Evolutionary conservation across 2,888 invertebrate species (phyloP).

Genomic region (Synergus japonicus): DNA sequence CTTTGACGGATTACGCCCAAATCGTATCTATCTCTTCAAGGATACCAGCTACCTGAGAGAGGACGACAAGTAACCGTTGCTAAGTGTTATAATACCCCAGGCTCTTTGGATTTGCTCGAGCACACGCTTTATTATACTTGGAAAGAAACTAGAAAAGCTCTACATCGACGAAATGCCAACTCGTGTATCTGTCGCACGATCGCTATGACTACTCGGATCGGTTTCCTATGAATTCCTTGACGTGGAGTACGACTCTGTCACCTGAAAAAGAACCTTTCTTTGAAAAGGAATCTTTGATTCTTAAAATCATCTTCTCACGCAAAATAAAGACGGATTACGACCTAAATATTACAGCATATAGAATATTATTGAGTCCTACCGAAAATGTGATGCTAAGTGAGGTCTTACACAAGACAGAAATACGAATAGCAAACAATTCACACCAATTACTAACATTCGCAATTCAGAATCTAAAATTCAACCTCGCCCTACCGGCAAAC

Average conservation of each 20-base stretch:
- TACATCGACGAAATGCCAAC: constrained; percentile 51
- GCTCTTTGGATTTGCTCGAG: constrained; percentile 54
- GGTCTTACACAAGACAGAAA: background rate
- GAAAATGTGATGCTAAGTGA: too few relatives aligned
- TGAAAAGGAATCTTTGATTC: constrained; percentile 4
- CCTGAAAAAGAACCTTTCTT: background rate
- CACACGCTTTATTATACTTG: constrained; percentile 39
- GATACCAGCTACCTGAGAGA: constrained; percentile 54
- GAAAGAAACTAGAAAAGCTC: constrained; percentile 30
- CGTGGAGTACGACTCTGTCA: constrained; percentile 16
- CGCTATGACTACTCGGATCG: constrained; percentile 48
- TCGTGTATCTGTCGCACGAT: constrained; percentile 55
- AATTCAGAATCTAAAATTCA: background rate
- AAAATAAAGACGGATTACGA: background rate
- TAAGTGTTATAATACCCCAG: constrained; percentile 68
- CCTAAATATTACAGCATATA: too few relatives aligned
- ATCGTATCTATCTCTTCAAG: constrained; percentile 70
- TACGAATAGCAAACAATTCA: background rate
- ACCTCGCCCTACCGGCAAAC: background rate
- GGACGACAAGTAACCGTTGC: constrained; percentile 59
- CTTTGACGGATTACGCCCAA: constrained; percentile 76
- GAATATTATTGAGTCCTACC: too few relatives aligned
- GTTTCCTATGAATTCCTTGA: constrained; percentile 44
- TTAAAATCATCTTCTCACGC: constrained; percentile 4
- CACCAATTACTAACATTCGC: background rate